Base-by-base conservation (phyloP, 1,140 invertebrate genomes). In the Cheumatopsyche charites region DNA sequence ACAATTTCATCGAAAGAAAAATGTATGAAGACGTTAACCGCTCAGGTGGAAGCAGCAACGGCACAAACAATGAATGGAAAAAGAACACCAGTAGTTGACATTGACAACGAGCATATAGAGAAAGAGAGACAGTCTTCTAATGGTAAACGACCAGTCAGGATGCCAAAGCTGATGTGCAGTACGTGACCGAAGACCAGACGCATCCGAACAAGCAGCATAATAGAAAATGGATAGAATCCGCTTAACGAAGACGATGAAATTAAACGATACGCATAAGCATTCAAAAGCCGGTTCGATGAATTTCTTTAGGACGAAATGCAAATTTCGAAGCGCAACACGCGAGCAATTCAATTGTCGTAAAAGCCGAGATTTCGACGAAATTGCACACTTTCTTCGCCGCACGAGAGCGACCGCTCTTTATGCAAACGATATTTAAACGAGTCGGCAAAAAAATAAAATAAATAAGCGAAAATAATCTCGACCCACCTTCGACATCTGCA, bases 141-240 rank as follows among this genome's bases (percentile, higher is more conserved):
- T 36, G 29, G 29, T 4, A 36, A 36, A 36, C 29, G 29, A 36
- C 19, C 7, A 23, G 21, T 25, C 55, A 58, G 55, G 55, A 58
- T 58, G 55, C 55, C 55, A 11, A 19, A 19, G 55, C 23, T 25
- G 55, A 58, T 58, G 21, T 23, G 2, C 21, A 25, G 21, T 58
- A 58, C 55, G 55, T 58, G 55, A 58, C 55, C 23, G 55, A 13
- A 58, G 55, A 58, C 55, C 55, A 58, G 55, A 23, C 25, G 55
- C 55, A 58, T 58, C 23, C 21, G 21, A 58, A 58, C 23, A 58
- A 19, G 21, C 25, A 23, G 7, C 23, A 58, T 58, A 23, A 58
- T 3, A 36, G 9, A 9, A 4, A 9, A 36, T 36, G 9, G 29
- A 36, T 36, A 9, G 29, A n/a, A n/a, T n/a, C n/a, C n/a, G n/a